Conservation (phyloP, 2,888 invertebrate genomes). For the Diabrotica balteata region DNA sequence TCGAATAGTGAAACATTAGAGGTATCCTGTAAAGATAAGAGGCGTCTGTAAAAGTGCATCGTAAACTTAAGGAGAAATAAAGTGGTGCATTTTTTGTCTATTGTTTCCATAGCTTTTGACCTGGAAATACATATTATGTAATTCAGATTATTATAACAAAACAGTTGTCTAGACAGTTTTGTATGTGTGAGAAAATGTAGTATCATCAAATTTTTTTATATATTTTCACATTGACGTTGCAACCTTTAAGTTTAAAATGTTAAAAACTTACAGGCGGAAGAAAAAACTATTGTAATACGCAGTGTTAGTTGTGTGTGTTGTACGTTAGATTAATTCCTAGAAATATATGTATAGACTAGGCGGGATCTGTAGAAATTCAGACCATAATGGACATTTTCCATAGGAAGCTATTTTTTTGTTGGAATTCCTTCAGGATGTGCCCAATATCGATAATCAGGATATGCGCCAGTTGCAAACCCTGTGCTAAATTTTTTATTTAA, state of each 20-base stretch:
- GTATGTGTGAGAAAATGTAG: slow-evolving; percentile 8
- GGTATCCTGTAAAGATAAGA: slow-evolving; percentile 31
- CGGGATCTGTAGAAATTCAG: too few species aligned
- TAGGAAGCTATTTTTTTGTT: too few species aligned
- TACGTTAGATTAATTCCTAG: too few species aligned
- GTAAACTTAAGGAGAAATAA: slow-evolving; percentile 33
- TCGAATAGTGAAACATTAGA: slow-evolving; percentile 29
- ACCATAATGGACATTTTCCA: too few species aligned
- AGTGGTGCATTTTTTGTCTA: slow-evolving; percentile 25
- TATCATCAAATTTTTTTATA: slow-evolving; percentile 5
- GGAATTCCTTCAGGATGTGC: too few species aligned
- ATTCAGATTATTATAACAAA: slow-evolving; percentile 17
- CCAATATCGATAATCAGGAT: too few species aligned
- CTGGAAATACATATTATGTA: slow-evolving; percentile 17
- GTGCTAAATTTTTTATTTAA: too few species aligned
- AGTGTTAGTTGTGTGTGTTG: too few species aligned
- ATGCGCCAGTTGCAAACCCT: too few species aligned
- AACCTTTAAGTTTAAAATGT: neutral
- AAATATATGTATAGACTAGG: too few species aligned
- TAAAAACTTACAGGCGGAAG: too few species aligned
- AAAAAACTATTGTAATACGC: too few species aligned
- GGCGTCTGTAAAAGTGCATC: slow-evolving; percentile 43
- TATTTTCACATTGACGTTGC: slow-evolving; percentile 5
- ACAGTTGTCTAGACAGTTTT: slow-evolving; percentile 13
- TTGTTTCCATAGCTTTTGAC: slow-evolving; percentile 18